Base-by-base conservation (phyloP, 2,113 vertebrate genomes). In the Macheiramphus alcinus region DNA sequence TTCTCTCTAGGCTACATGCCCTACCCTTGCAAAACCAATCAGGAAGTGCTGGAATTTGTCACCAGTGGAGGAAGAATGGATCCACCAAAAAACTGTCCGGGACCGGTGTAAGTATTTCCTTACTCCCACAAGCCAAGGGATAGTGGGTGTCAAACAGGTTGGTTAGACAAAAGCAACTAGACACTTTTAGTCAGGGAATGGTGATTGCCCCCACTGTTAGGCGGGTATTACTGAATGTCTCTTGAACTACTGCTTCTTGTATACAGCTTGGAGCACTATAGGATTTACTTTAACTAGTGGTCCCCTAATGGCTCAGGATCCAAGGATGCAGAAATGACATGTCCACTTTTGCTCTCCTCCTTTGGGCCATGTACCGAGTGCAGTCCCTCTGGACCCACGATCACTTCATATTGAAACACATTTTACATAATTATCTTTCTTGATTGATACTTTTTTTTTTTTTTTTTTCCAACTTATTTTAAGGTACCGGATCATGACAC, bases 1-100 rank as follows among this genome's bases (percentile, higher is more conserved):
- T 98, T 99, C 94, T 99, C 99, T 45, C 96, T 99, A 93, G 99
- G 99, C 38, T 99, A 99, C 95, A 99, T 99, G 99, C 99, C 99
- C 4, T 99, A 99, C 87, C 99, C 99, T 36, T 99, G 99, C 92
- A 98, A 98, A 96, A 99, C 99, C 97, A 99, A 99, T 94, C 99
- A 99, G 89, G 99, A 99, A 96, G 99, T 99, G 66, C 97, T 99
- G 96, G 99, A 99, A 97, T 99, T 99, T 88, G 98, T 99, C 74
- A 98, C 98, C 43, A 98, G 98, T 43, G 99, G 99, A 87, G 99
- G 99, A 85, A 96, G 98, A 80, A 99, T 99, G 99, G 99, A 99
- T 93, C 99, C 99, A 62, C 99, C 99, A 20, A 98, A 99, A 96
- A 98, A 97, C 82, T 99, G 99, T 63, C 99, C 99, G 1, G 99